Percentiles rank a stretch among this genome's conserved stretches.
phyloP scores from a whole-genome alignment of 1,140 invertebrate genomes.

The Musca domestica region DNA sequence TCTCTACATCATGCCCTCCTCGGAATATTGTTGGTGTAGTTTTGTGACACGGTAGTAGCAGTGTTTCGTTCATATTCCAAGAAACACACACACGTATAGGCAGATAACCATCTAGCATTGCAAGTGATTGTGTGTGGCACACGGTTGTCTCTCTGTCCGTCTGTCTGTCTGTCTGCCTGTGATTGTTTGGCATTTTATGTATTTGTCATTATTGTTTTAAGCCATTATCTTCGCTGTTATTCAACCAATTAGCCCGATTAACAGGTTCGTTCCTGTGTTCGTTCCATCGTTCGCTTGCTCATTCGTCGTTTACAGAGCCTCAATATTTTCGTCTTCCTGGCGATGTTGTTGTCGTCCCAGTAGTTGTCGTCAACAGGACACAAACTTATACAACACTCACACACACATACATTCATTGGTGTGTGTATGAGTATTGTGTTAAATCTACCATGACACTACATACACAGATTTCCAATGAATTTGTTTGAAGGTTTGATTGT shows the following conservation, averaged over 20 bases:
- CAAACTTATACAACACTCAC: not conserved
- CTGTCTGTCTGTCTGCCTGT: not conserved
- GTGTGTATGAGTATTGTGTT: too few relatives aligned
- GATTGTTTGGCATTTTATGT: conserved; percentile 9
- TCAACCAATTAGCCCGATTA: conserved; percentile 25
- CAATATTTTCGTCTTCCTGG: too few relatives aligned
- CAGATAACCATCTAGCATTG: too few relatives aligned
- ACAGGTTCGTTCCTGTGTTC: conserved; percentile 5
- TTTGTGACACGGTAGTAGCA: too few relatives aligned
- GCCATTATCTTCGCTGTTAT: conserved; percentile 23
- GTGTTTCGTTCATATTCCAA: too few relatives aligned
- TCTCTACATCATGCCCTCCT: too few relatives aligned
- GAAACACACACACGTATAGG: too few relatives aligned
- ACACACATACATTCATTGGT: not conserved
- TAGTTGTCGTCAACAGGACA: not conserved
- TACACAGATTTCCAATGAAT: not conserved
- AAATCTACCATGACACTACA: not conserved
- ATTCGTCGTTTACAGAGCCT: not conserved
- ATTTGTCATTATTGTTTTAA: conserved; percentile 20
- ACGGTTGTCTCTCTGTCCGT: too few relatives aligned
- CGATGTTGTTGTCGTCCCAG: too few relatives aligned
- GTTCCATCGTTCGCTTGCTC: not conserved
- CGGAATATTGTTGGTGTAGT: too few relatives aligned
- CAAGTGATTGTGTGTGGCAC: too few relatives aligned
- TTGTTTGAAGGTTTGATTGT: not conserved